Conservation (phyloP, 2,888 invertebrate species). For the Leptinotarsa peninsularis region DNA sequence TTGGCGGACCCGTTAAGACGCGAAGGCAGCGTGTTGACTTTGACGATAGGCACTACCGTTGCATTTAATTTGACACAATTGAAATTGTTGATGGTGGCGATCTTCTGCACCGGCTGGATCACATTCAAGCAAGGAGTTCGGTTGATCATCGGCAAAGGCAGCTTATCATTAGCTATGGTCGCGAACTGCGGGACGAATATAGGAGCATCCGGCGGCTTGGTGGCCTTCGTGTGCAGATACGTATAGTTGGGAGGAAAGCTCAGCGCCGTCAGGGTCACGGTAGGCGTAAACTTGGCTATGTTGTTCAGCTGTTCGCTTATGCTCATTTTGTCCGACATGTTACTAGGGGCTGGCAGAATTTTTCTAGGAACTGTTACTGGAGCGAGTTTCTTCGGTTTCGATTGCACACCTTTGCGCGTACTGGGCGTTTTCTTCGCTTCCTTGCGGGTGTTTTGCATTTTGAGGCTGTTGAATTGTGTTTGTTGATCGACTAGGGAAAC, state of each 20-base stretch:
- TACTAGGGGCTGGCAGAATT: constrained; percentile 65
- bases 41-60: constrained; percentile 67
- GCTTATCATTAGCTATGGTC: constrained; percentile 60
- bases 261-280: constrained; percentile 62
- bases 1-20: constrained; percentile 55
- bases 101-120: constrained; percentile 62
- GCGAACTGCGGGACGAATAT: constrained; percentile 63
- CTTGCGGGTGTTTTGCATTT: constrained; percentile 45
- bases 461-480: constrained; percentile 54
- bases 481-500: constrained; percentile 57
- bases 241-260: constrained; percentile 63
- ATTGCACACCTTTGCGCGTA: constrained; percentile 57
- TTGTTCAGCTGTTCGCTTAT: constrained; percentile 52
- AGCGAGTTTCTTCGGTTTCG: constrained; percentile 58
- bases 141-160: constrained; percentile 61
- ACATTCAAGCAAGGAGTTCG: constrained; percentile 62
- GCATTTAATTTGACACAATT: constrained; percentile 65
- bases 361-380: constrained; percentile 62
- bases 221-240: constrained; percentile 64
- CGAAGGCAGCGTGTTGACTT: constrained; percentile 63
- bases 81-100: constrained; percentile 62
- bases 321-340: constrained; percentile 58
- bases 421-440: constrained; percentile 61
- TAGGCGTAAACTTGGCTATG: constrained; percentile 60
- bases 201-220: constrained; percentile 61